These are phyloP conservation scores for Polyommatus icarus DNA, from an alignment of 2,888 invertebrate genomes.

Conservation along the genomic window DNA sequence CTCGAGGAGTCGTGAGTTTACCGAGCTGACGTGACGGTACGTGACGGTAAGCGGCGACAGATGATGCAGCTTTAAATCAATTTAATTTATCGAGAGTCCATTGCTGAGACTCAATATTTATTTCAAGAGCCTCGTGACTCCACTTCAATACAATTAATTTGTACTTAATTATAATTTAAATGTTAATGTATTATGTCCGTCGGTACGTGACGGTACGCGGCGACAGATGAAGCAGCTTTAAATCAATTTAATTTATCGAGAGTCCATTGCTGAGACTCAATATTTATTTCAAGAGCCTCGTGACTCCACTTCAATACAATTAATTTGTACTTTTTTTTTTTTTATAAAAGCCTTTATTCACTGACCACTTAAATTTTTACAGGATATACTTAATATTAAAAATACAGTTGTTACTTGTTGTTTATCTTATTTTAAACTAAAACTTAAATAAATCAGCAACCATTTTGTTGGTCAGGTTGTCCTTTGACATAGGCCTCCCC, in stretches of 20 bases:
- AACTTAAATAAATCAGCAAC: no score
- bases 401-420: no score
- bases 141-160: not conserved
- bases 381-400: no score
- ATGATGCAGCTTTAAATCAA: not conserved
- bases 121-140: not conserved
- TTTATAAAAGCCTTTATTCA: no score
- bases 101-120: not conserved
- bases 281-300: not conserved
- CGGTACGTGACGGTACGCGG: not conserved
- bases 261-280: not conserved
- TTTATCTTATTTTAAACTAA: no score
- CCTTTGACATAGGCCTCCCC: no score
- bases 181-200: no score
- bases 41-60: not conserved
- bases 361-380: no score
- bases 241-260: not conserved
- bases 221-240: not conserved
- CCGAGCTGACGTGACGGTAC: not conserved
- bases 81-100: not conserved
- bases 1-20: not conserved
- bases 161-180: not conserved
- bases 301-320: not conserved
- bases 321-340: conserved; percentile 1
- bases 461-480: no score